Conservation (phyloP, 2,888 invertebrate species). For the Meliscaeva auricollis region DNA sequence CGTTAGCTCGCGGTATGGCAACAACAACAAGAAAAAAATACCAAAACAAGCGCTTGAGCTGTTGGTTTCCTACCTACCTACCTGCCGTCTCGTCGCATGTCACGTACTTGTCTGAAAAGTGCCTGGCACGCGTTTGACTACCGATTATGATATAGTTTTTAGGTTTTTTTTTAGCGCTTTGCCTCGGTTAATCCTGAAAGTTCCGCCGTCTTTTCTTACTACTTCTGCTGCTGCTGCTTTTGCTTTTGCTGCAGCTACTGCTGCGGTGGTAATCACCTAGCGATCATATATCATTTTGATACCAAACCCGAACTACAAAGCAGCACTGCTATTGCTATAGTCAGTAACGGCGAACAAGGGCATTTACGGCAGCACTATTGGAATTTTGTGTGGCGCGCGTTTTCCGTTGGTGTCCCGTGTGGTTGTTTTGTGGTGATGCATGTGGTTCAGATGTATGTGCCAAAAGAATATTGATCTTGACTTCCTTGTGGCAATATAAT, state of each 20-base stretch:
- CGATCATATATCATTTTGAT: constrained; percentile 68
- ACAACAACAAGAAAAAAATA: background rate
- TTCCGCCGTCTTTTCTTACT: constrained; percentile 38
- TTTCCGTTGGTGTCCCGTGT: too few species aligned
- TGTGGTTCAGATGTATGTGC: constrained; percentile 34
- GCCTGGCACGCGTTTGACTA: constrained; percentile 66
- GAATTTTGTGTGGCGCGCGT: constrained; percentile 37
- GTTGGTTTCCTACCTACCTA: constrained; percentile 7
- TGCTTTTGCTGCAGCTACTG: background rate
- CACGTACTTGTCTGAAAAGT: constrained; percentile 6
- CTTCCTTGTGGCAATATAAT: constrained; percentile 58
- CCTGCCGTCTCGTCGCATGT: background rate
- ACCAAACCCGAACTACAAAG: constrained; percentile 15
- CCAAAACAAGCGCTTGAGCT: background rate
- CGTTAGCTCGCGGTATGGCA: constrained; percentile 32
- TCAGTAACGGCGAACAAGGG: constrained; percentile 3
- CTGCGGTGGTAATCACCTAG: constrained; percentile 64
- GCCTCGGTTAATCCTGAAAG: constrained; percentile 60
- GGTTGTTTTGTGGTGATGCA: background rate
- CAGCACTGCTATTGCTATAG: constrained; percentile 1
- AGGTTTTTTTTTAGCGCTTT: constrained; percentile 18
- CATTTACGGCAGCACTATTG: constrained; percentile 48
- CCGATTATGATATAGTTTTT: constrained; percentile 64
- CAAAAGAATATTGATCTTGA: constrained; percentile 58
- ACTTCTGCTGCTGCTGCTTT: constrained; percentile 11